Base-by-base conservation (phyloP, 2,888 invertebrate genomes). In the Unio delphinus region DNA sequence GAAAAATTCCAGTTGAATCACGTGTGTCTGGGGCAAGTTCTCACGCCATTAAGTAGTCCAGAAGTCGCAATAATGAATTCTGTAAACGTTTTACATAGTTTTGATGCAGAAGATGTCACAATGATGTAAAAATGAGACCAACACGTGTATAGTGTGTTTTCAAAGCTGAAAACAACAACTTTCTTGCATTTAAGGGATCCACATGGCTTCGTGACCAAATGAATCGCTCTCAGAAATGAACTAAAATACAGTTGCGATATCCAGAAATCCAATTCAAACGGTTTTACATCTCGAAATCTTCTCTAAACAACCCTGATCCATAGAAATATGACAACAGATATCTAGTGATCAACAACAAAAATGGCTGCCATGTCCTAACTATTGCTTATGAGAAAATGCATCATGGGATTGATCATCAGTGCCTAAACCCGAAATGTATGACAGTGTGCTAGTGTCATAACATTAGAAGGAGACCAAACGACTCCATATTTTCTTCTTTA, bases 1-100 rank as follows among this genome's bases (percentile, higher is more conserved):
- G 75, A 75, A 74, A 79, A 80, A 80, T 81, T 84, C 81, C 77
- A 80, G 77, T 70, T 78, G 68, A 78, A 83, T 83, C 82, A 83
- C 81, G 83, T 82, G 82, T 71, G 74, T 78, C 61, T 64, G 68
- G 58, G 67, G 68, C 67, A 69, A 68, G 70, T 76, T 74, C 66
- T 77, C 75, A 76, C 74, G 73, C 71, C 72, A 78, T 65, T 68
- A 71, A 68, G 67, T 63, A 64, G 67, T 68, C 75, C 69, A 74
- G 65, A 74, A 61, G 62, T 70, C 68, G 65, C 69, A 77, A 70
- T 55, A 60, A 64, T 58, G 55, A 55, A 2, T 28, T 45, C 34
- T 28, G 45, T 30, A 45, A 23, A 56, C 18, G 11, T 45, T 45
- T 45, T 45, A 45, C 45, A 17, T 45, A 58, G 55, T 63, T 63